phyloP scores from a whole-genome alignment of 2,113 vertebrate species.

The human (Homo sapiens) region DNA sequence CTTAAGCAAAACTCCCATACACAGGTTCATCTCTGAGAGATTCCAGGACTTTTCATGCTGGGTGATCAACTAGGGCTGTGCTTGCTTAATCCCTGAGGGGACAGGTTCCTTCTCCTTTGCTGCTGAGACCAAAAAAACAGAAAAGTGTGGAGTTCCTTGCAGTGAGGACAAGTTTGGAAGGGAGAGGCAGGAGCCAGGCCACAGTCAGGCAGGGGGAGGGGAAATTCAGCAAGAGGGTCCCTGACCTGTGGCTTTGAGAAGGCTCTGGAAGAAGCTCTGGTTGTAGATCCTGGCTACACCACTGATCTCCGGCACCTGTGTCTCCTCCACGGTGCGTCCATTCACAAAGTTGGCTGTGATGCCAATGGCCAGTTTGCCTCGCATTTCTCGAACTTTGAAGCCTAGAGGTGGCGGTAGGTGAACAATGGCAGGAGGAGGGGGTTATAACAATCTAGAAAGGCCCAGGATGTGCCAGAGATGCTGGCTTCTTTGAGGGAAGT shows the following conservation, averaged over 20 bases:
- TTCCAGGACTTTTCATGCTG: not conserved
- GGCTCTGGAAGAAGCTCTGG: conserved; percentile 95
- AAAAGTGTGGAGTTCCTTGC: not conserved
- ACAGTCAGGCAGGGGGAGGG: not conserved
- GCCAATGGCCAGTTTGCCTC: conserved; percentile 95
- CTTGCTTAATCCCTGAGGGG: not conserved
- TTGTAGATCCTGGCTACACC: conserved; percentile 97
- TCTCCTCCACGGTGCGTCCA: conserved; percentile 86
- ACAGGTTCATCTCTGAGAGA: not conserved
- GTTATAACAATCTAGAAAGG: not conserved
- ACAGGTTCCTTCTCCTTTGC: not conserved
- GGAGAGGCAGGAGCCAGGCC: not conserved
- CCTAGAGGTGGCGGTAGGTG: conserved; percentile 79
- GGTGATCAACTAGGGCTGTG: not conserved
- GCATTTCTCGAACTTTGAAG: conserved; percentile 92
- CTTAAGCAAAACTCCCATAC: not conserved
- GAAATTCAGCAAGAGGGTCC: no score
- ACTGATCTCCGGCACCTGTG: conserved; percentile 94
- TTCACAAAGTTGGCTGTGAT: conserved; percentile 97
- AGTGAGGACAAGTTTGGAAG: not conserved
- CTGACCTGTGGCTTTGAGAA: conserved; percentile 91
- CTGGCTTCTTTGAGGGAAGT: not conserved
- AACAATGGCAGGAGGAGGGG: not conserved
- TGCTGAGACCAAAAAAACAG: not conserved
- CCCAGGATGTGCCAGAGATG: not conserved